Percentiles rank a stretch among this genome's conserved stretches.
Evolutionary conservation across 2,797 vertebrate genomes (phyloP).

Genomic region (Peromyscus eremicus): DNA sequence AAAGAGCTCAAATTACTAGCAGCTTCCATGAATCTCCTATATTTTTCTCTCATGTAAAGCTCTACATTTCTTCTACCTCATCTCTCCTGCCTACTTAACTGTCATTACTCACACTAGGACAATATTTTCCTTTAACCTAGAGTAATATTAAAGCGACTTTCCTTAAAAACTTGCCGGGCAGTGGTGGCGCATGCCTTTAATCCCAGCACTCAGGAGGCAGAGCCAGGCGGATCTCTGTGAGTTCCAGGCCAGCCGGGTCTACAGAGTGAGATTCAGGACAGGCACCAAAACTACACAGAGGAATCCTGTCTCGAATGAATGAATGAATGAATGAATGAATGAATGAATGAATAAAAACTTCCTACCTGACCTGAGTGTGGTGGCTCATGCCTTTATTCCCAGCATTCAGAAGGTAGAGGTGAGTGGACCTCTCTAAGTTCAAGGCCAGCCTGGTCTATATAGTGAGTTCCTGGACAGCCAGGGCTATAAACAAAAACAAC

Average conservation of each 20-base stretch:
- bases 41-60: neutral
- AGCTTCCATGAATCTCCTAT: neutral
- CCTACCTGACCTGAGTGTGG: neutral
- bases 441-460: neutral
- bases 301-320: no score
- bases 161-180: neutral
- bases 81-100: slow-evolving; percentile 16
- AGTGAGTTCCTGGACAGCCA: neutral
- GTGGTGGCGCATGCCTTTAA: neutral
- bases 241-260: neutral
- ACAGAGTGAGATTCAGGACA: neutral
- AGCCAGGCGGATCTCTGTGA: neutral
- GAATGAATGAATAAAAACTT: neutral
- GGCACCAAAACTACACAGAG: no score
- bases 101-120: neutral
- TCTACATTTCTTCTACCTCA: neutral
- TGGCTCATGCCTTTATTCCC: neutral
- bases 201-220: neutral
- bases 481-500: neutral
- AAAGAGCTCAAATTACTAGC: slow-evolving; percentile 16
- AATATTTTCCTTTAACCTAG: neutral
- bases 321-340: no score
- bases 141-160: neutral
- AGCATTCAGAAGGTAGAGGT: neutral
- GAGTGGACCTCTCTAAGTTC: neutral